phyloP scores from a whole-genome alignment of 2,113 vertebrate species.

The Syngnathus scovelli region DNA sequence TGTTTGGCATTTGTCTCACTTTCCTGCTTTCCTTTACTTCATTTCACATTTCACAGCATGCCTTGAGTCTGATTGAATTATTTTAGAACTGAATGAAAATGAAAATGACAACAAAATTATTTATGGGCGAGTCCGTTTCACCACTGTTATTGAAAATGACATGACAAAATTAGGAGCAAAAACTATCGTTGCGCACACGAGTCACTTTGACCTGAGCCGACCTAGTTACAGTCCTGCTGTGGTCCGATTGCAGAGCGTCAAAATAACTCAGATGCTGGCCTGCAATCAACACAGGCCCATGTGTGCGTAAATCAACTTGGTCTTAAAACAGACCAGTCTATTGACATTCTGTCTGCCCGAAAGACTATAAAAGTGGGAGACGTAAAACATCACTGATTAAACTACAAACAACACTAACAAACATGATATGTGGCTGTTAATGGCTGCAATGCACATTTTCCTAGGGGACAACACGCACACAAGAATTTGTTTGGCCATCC shows the following conservation, averaged over 20 bases:
- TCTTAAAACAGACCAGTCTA: slow-evolving; percentile 27
- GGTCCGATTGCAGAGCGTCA: not conserved
- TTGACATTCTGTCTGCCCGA: slow-evolving; percentile 23
- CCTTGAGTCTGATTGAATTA: not conserved
- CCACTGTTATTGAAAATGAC: too few species aligned
- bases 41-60: not conserved
- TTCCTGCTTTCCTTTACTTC: not conserved
- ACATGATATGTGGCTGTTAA: slow-evolving; percentile 17
- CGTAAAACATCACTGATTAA: slow-evolving; percentile 14
- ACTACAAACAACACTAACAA: slow-evolving; percentile 26
- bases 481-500: not conserved
- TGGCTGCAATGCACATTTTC: slow-evolving; percentile 14
- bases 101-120: not conserved
- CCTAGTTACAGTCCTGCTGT: slow-evolving; percentile 6
- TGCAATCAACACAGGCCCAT: not conserved
- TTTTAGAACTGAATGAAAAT: not conserved
- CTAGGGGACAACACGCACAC: slow-evolving; percentile 13
- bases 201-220: slow-evolving; percentile 14
- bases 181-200: slow-evolving; percentile 17
- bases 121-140: not conserved
- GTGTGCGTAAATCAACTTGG: slow-evolving; percentile 15
- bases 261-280: slow-evolving; percentile 4
- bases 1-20: not conserved
- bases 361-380: slow-evolving; percentile 21
- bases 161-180: not conserved